These are phyloP conservation scores for Patella depressa DNA, from an alignment of 2,888 invertebrate species.

Conservation along the genomic window DNA sequence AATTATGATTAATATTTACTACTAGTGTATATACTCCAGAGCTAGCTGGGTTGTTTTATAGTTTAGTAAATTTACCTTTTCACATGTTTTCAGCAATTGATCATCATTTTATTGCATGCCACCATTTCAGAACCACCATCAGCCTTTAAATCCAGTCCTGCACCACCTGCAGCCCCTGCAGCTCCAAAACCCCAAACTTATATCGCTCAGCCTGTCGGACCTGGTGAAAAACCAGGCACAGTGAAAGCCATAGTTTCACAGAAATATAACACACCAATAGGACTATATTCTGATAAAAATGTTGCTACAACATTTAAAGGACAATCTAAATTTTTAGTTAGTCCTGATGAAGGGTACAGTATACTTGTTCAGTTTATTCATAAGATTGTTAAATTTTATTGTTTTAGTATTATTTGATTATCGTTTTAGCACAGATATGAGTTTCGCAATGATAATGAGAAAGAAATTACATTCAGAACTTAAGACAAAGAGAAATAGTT, in stretches of 20 bases:
- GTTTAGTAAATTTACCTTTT: too few relatives aligned
- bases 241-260: constrained; percentile 75
- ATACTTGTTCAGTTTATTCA: background rate
- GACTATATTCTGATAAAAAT: constrained; percentile 93
- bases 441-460: too few relatives aligned
- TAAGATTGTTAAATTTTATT: too few relatives aligned
- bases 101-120: constrained; percentile 4
- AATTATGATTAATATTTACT: too few relatives aligned
- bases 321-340: constrained; percentile 41
- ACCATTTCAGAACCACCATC: background rate
- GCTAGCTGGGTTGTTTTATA: too few relatives aligned
- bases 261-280: constrained; percentile 95
- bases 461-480: too few relatives aligned
- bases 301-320: constrained; percentile 72
- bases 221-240: constrained; percentile 39
- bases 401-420: too few relatives aligned
- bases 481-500: too few relatives aligned
- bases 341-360: constrained; percentile 31
- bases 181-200: constrained; percentile 13
- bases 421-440: too few relatives aligned
- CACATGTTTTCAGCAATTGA: background rate
- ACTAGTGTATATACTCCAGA: too few relatives aligned
- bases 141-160: constrained; percentile 19
- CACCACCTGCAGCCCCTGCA: constrained; percentile 26
- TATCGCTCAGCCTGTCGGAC: constrained; percentile 20